Evolutionary conservation across 2,888 invertebrate genomes (phyloP).

Genomic region (Pseudoips prasinana): DNA sequence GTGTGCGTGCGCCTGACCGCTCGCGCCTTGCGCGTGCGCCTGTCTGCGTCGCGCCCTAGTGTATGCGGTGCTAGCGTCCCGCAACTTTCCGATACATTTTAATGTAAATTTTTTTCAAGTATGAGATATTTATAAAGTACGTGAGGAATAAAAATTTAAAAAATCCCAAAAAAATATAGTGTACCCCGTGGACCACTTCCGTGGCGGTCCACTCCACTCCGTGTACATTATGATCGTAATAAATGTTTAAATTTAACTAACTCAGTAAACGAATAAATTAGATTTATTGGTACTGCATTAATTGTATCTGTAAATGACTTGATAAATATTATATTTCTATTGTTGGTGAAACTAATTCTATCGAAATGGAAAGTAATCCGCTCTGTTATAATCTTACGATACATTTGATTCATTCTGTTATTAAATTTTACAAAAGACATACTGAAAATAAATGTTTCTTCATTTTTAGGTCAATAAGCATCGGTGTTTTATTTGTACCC

Average conservation of each 20-base stretch:
- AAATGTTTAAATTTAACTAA: conserved; percentile 72
- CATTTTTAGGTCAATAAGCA: conserved; percentile 87
- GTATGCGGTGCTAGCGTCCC: conserved; percentile 49
- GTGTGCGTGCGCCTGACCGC: conserved; percentile 51
- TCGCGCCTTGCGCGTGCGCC: no score
- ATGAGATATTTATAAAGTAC: conserved; percentile 80
- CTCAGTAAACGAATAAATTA: conserved; percentile 78
- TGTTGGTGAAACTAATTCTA: conserved; percentile 76
- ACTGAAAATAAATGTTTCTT: conserved; percentile 87
- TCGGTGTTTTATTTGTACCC: conserved; percentile 74
- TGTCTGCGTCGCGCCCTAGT: conserved; percentile 41
- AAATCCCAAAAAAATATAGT: conserved; percentile 64
- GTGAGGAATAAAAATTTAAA: conserved; percentile 70
- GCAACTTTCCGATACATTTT: conserved; percentile 71
- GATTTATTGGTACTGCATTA: conserved; percentile 77
- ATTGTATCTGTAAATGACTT: conserved; percentile 78
- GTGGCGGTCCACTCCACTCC: conserved; percentile 40
- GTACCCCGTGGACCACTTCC: conserved; percentile 43
- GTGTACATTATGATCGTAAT: conserved; percentile 64
- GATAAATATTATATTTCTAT: conserved; percentile 79
- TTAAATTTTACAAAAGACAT: conserved; percentile 85
- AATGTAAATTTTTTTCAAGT: conserved; percentile 80
- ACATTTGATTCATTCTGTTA: conserved; percentile 81
- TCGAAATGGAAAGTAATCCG: conserved; percentile 72
- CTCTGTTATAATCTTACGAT: conserved; percentile 76